phyloP scores from a whole-genome alignment of 2,888 invertebrate genomes.

The Exocentrus adspersus region DNA sequence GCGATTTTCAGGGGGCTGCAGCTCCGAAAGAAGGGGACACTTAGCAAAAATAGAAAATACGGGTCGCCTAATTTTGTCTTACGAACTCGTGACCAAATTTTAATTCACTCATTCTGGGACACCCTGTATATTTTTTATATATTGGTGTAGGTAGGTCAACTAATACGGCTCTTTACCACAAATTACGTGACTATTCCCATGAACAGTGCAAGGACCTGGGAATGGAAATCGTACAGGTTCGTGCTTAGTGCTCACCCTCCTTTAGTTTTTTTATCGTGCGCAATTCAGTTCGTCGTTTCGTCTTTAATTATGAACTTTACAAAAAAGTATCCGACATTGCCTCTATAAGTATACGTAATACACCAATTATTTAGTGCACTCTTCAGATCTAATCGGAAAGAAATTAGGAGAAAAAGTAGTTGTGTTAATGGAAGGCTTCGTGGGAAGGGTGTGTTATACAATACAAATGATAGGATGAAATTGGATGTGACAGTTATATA shows the following conservation, averaged over 20 bases:
- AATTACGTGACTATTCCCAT: constrained; percentile 48
- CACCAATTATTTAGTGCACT: neutral
- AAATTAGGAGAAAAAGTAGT: neutral
- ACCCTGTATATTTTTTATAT: too few relatives aligned
- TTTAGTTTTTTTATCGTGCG: constrained; percentile 17
- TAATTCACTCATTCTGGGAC: too few relatives aligned
- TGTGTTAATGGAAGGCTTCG: constrained; percentile 13
- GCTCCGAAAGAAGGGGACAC: too few relatives aligned
- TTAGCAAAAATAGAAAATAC: too few relatives aligned
- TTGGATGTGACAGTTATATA: too few relatives aligned
- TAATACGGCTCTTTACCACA: neutral
- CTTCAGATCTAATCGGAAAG: neutral
- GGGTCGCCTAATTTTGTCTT: too few relatives aligned
- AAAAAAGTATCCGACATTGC: neutral
- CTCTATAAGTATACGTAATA: too few relatives aligned
- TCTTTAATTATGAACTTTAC: constrained; percentile 1
- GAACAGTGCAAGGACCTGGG: constrained; percentile 48
- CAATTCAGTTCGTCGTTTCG: neutral
- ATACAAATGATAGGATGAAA: too few relatives aligned
- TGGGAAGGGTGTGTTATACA: neutral
- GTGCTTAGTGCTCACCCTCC: constrained; percentile 27
- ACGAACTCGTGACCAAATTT: too few relatives aligned
- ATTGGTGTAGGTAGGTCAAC: neutral
- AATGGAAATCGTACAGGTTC: constrained; percentile 43
- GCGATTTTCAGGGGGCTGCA: too few relatives aligned